Base-by-base conservation (phyloP, 1,140 invertebrate species). In the Atta colombica region DNA sequence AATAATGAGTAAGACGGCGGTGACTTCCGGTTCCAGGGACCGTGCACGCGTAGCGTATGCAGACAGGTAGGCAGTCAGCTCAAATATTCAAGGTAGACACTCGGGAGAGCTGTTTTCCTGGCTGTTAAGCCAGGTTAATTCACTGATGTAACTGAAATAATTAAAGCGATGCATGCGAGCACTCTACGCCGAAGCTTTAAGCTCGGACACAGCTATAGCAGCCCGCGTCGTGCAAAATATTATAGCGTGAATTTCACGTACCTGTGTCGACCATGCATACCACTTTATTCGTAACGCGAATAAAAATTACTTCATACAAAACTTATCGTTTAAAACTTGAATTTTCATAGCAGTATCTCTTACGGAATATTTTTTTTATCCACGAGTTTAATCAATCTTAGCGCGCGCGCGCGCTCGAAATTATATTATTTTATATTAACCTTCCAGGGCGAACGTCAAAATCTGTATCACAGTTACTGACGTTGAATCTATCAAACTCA, bases 101-200 rank as follows among this genome's bases (percentile, higher is more conserved):
- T 51, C 61, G 49, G 61, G 87, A 80, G 60, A 85, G 28, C 81
- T 66, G 86, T 89, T 89, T 91, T 91, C 85, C 87, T 8, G 77
- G 45, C 66, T 91, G 87, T 89, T 90, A 69, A 89, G 75, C 80
- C 75, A 12, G 18, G 28, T 85, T 87, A 91, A 91, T 68, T 91
- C 80, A 72, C 78, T 89, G 84, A 89, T 87, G 90, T 87, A 91
- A 91, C 86, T 87, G 55, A 84, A 90, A 91, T 91, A 89, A 91
- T 91, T 89, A 91, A 89, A 91, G 87, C 85, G 89, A 89, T 87
- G 74, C 51, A 84, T 90, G 82, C 89, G 77, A 75, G 53, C 66
- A 61, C 69, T 85, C 16, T 10, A 61, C 39, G 82, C 61, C 68
- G 39, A 28, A 53, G 80, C 75, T 89, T 77, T 78, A 69, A 86